Base-by-base conservation (phyloP, 2,888 invertebrate species). In the Pimpla rufipes region DNA sequence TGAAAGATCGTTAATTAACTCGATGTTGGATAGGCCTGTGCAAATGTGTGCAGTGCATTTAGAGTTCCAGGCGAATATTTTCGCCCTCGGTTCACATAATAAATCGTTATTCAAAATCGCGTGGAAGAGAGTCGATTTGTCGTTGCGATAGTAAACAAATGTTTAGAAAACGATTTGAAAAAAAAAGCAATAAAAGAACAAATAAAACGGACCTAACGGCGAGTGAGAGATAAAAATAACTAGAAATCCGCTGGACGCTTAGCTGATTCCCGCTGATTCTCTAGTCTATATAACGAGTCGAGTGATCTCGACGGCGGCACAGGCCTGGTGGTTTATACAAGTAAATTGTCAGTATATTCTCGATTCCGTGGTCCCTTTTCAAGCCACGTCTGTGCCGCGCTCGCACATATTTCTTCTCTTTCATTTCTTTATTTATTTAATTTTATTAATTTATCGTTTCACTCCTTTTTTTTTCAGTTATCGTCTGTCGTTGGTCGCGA, bases 281-380 rank as follows among this genome's bases (percentile, higher is more conserved):
- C 10, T 50, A 71, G 57, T 71, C 35, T 57, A 73, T 18, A 45
- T 37, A 29, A 62, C 47, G 50, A 70, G 78, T 40, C 11, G 37
- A 62, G 47, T n/a, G 29, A 29, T 29, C 66, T 79, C 50, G 59
- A 79, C n/a, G 71, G 59, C 68, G 76, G 67, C 76, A 79, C 83
- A 83, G 73, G 76, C 83, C 76, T 73, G 50, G 64, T 67, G 35
- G 47, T 78, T 67, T 42, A 37, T 50, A 37, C 68, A 81, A 78
- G 37, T 45, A 50, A 62, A 62, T 37, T 16, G 37, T 79, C 57
- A 66, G 52, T 59, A 68, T 37, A 42, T 70, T 78, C 64, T 68
- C 45, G 68, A 66, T 78, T 84, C 64, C 78, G 81, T 84, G 84
- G 84, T 84, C 84, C 84, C 84, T 66, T 84, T 78, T 74, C 64